Evolutionary conservation across 2,888 invertebrate species (phyloP), one percentile per base, ranked within the genome.

Genomic region (Platycheirus rosarum): DNA sequence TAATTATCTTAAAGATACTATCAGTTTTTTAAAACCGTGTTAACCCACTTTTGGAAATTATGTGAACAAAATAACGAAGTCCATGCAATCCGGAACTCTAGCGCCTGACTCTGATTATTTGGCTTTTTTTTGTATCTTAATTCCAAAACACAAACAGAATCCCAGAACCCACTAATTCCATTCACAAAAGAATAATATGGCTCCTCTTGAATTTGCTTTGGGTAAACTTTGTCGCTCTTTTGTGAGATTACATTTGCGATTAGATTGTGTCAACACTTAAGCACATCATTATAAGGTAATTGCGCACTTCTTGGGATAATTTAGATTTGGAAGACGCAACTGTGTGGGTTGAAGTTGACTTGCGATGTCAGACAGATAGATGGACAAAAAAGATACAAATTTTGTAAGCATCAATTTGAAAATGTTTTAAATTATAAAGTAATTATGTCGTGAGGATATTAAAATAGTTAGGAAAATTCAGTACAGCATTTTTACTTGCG

Each of bases 241-340:
- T 51, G 32, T 32, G 8, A 32, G 60, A 37, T 13, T 32, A 32
- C 29, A 7, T 32, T 68, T 51, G 35, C 29, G 68, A 75, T 75
- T 60, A 68, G 60, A 68, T 60, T 74, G 68, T 75, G 60, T 68
- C 68, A 68, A 75, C 51, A 49, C 35, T 66, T 66, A 42, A 40
- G 66, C 74, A 74, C 66, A 60, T 68, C 66, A 66, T 75, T 37
- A 75, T 37, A 20, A 26, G 42, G 46, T 37, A 66, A 60, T 53
- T 75, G 68, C 32, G 66, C 60, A 42, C 16, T 57, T 74, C 35
- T 13, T 13, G 13, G 37, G 13, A 13, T 13, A 40, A 40, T 40
- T 40, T 40, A n/a, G 7, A 32, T 32, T 32, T 13, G 3, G n/a
- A 40, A 40, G 3, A 13, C 13, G 13, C 6, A 32, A 32, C 13